Evolutionary conservation across 2,888 invertebrate genomes (phyloP).

Genomic region (Tinea pellionella): DNA sequence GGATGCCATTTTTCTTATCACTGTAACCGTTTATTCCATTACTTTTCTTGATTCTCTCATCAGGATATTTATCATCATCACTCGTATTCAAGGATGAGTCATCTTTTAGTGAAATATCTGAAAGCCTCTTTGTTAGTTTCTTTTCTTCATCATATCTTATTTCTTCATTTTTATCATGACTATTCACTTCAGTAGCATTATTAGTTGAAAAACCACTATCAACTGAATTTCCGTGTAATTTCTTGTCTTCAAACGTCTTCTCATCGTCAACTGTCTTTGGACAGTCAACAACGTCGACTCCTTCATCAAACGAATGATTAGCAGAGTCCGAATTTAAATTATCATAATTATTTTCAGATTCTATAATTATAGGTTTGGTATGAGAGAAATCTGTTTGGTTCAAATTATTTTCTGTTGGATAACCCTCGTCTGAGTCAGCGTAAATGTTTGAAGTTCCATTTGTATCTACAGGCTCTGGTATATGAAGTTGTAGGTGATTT

Average conservation of each 20-base stretch:
- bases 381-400: constrained; percentile 61
- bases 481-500: constrained; percentile 51
- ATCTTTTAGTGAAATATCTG: constrained; percentile 50
- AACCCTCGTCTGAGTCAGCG: constrained; percentile 55
- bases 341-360: constrained; percentile 42
- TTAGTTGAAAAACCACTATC: constrained; percentile 52
- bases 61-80: constrained; percentile 44
- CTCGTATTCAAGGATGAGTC: constrained; percentile 39
- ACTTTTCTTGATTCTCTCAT: constrained; percentile 42
- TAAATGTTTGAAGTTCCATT: constrained; percentile 43
- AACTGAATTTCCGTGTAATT: constrained; percentile 49
- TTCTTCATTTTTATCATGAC: neutral
- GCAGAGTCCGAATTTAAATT: constrained; percentile 48
- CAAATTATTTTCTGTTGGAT: constrained; percentile 56
- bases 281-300: constrained; percentile 52
- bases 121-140: constrained; percentile 38
- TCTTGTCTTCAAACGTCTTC: constrained; percentile 31
- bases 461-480: constrained; percentile 51
- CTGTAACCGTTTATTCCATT: constrained; percentile 29
- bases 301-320: constrained; percentile 57
- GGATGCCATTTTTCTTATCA: constrained; percentile 51
- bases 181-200: neutral
- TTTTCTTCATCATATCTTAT: constrained; percentile 20
- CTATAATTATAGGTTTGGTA: constrained; percentile 57
- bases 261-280: constrained; percentile 26